phyloP scores from a whole-genome alignment of 2,113 vertebrate genomes.

The Mesembrinibis cayennensis region DNA sequence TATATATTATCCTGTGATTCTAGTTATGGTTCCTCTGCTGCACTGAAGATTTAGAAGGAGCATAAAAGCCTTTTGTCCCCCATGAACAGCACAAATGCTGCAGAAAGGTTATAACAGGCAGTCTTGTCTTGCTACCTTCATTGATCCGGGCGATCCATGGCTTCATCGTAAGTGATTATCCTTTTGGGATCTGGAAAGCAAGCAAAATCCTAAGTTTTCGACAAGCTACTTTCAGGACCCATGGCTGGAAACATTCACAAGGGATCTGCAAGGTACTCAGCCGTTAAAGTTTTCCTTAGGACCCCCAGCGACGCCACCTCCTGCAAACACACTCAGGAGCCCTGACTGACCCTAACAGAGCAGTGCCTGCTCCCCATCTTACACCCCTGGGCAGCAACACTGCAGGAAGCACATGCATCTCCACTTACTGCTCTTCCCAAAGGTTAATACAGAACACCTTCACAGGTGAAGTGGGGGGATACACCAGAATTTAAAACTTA shows the following conservation, averaged over 20 bases:
- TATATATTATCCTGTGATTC: slow-evolving; percentile 84
- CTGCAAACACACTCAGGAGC: not conserved
- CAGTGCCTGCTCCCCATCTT: not conserved
- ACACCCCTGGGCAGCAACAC: not conserved
- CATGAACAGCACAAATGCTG: slow-evolving; percentile 82
- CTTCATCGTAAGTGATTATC: slow-evolving; percentile 92
- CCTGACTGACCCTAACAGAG: no score
- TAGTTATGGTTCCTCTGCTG: slow-evolving; percentile 81
- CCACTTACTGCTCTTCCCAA: rapidly evolving
- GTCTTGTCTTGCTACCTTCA: slow-evolving; percentile 82
- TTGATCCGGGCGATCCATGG: slow-evolving; percentile 91
- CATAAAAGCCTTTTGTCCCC: slow-evolving; percentile 77
- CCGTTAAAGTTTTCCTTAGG: no score
- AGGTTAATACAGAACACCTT: not conserved
- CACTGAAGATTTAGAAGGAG: slow-evolving; percentile 79
- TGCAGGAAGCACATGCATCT: not conserved
- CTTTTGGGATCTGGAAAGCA: slow-evolving; percentile 88
- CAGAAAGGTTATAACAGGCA: slow-evolving; percentile 80
- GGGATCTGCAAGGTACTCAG: not conserved
- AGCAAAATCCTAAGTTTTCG: not conserved
- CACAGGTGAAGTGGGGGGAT: not conserved
- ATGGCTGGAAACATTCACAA: not conserved
- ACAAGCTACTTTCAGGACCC: not conserved
- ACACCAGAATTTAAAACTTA: not conserved
- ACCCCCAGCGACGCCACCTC: not conserved